These are phyloP conservation scores for Drosophila rubida DNA, from an alignment of 2,888 invertebrate species.

Conservation along the genomic window DNA sequence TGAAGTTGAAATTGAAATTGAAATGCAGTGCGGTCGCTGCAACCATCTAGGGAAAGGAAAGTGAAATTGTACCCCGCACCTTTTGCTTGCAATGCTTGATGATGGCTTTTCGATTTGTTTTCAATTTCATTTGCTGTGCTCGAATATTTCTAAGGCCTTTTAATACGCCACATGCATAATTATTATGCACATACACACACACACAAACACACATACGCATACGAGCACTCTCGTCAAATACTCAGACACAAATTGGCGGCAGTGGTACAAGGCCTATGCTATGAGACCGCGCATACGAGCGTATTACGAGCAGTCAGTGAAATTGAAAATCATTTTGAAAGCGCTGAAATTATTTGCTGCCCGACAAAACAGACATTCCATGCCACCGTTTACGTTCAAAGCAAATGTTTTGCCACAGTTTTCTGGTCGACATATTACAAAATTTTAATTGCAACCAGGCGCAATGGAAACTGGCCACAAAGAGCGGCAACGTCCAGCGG, in stretches of 20 bases:
- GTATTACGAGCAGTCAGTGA: conserved; percentile 55
- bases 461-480: conserved; percentile 36
- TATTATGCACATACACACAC: conserved; percentile 54
- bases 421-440: conserved; percentile 69
- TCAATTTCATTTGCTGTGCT: conserved; percentile 67
- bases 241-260: conserved; percentile 43
- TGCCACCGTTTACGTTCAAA: conserved; percentile 58
- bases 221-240: too few relatives aligned
- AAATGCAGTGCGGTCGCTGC: conserved; percentile 71
- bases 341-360: conserved; percentile 71
- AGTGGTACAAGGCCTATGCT: conserved; percentile 54
- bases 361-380: conserved; percentile 69
- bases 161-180: conserved; percentile 74
- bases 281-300: conserved; percentile 1
- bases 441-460: conserved; percentile 70
- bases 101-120: conserved; percentile 63
- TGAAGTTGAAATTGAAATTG: conserved; percentile 41
- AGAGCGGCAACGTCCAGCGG: conserved; percentile 14
- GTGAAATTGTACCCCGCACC: conserved; percentile 58
- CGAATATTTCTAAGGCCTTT: conserved; percentile 70
- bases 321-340: conserved; percentile 77
- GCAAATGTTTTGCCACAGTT: conserved; percentile 69
- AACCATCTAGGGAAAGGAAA: conserved; percentile 71
- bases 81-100: conserved; percentile 5
- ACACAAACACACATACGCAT: too few relatives aligned